Base-by-base conservation (phyloP, 2,113 vertebrate species). In the Laterallus jamaicensis region DNA sequence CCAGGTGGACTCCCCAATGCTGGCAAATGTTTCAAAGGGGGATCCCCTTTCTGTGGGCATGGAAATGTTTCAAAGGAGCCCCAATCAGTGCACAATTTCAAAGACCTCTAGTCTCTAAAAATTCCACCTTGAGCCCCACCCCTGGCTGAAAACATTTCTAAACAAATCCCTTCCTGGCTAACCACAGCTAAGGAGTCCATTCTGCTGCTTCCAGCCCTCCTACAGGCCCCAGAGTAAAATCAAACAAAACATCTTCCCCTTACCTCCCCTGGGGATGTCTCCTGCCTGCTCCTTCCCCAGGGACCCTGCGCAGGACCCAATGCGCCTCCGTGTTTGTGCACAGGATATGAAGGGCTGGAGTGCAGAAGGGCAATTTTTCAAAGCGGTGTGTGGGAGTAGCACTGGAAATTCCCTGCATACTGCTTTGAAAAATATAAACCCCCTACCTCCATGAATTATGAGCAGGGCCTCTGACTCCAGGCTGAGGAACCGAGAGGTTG, bases 51-150 rank as follows among this genome's bases (percentile, higher is more conserved):
- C 91, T 64, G 28, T 22, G 52, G 52, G 35, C 67, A 95, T 40
- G 62, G 92, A 58, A 93, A 94, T 16, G 75, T 95, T 98, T 97
- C 97, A 95, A 97, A 98, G 86, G 75, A 92, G 73, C 81, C 58
- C 90, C 56, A 62, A 52, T 87, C 50, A 58, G 64, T 75, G 71
- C 69, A 88, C 88, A 47, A 77, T 83, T 97, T 96, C 96, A 88
- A 96, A 97, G 91, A 82, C 87, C 75, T 83, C 37, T 49, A 44
- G 59, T 93, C 73, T 77, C 84, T 81, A 62, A 90, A 94, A 94
- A 88, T 35, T 78, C 70, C 84, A 93, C 56, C 60, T 42, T 1
- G 11, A 19, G 50, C 7, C 26, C 7, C 22, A 52, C n/a, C 9
- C 50, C 26, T 2, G 7, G 76, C 71, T 68, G 90, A 88, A 94